These are phyloP conservation scores for Bimastos eiseni DNA, from an alignment of 2,888 invertebrate species.

Conservation along the genomic window DNA sequence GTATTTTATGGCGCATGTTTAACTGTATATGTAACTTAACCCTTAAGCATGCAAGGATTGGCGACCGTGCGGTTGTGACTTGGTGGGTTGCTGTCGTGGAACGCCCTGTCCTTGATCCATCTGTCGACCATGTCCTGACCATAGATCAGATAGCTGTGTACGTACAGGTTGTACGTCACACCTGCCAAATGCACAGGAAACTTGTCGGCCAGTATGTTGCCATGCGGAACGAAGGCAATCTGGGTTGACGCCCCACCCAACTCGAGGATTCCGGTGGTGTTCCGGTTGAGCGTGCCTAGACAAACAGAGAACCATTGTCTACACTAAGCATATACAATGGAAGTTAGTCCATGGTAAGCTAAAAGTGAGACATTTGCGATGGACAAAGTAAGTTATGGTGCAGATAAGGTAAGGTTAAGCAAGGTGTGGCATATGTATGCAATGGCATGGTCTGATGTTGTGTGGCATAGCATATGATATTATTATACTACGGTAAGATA, in stretches of 20 bases:
- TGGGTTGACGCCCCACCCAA: slow-evolving; percentile 67
- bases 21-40: slow-evolving; percentile 15
- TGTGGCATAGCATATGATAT: too few species aligned
- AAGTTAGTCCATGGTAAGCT: background rate
- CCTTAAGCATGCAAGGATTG: slow-evolving; percentile 35
- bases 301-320: background rate
- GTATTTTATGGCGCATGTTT: background rate
- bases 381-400: too few species aligned
- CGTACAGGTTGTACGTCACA: slow-evolving; percentile 55
- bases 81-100: background rate
- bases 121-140: slow-evolving; percentile 51
- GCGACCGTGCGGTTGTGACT: slow-evolving; percentile 26
- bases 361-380: too few species aligned
- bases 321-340: background rate
- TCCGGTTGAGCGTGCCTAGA: background rate
- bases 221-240: slow-evolving; percentile 62
- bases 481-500: background rate
- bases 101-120: slow-evolving; percentile 47
- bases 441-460: too few species aligned
- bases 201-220: slow-evolving; percentile 55
- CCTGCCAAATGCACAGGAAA: slow-evolving; percentile 55
- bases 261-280: slow-evolving; percentile 63
- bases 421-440: too few species aligned
- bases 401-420: too few species aligned
- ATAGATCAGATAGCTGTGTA: slow-evolving; percentile 57